Base-by-base conservation (phyloP, 2,888 invertebrate genomes). In the Pollenia amentaria region DNA sequence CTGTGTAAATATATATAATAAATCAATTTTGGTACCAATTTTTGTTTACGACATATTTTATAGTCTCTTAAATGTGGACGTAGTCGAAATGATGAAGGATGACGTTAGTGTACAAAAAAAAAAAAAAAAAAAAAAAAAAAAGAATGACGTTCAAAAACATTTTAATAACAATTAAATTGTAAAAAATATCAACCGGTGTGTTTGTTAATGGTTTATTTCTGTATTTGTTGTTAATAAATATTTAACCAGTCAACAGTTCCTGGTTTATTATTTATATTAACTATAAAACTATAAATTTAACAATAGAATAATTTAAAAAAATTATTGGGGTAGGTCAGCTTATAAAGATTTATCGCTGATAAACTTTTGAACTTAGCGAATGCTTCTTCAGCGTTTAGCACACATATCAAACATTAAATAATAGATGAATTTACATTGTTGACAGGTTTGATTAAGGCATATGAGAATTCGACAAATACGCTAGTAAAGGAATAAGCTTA, bases 251-350 rank as follows among this genome's bases (percentile, higher is more conserved):
- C 29, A 29, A 29, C 29, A 29, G 29, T 29, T 29, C 29, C 6
- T 29, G 29, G 29, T 29, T 29, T 29, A 29, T 29, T 29, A 29
- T 29, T 29, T 29, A 29, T 29, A 6, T 29, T 29, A 29, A 29
- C 29, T 6, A 29, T 29, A 6, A 29, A 29, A 29, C 29, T 29
- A 29, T 29, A 29, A 29, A 29, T 29, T 42, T 65, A 21, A 21
- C 44, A 21, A 16, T 44, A n/a, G 10, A 48, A 38, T 51, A 44
- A 16, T 21, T 51, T 46, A 16, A n/a, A 29, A 29, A n/a, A 38
- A 38, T 18, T 16, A 60, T 60, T 73, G 78, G 10, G 78, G 69
- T 67, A 79, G 67, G 73, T 75, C 84, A 62, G 46, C 14, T 77
- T 7, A 64, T 48, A 72, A 65, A 77, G 65, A 79, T 84, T 42